phyloP scores from a whole-genome alignment of 2,113 vertebrate genomes.

The Trichechus manatus region DNA sequence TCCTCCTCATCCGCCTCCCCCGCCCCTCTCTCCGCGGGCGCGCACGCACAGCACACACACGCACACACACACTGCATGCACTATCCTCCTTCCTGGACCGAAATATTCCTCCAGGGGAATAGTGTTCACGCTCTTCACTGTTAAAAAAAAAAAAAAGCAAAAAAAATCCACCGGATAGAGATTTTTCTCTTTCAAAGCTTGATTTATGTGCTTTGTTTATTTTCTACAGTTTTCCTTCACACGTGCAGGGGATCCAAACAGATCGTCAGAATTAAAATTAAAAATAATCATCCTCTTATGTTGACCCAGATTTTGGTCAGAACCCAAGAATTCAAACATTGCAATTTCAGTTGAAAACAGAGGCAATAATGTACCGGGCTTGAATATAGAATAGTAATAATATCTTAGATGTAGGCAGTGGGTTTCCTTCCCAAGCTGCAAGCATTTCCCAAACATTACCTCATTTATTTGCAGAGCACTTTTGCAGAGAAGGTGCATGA shows the following conservation, averaged over 20 bases:
- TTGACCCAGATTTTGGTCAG: constrained; percentile 77
- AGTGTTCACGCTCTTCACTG: constrained; percentile 59
- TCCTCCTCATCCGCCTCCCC: constrained; percentile 83
- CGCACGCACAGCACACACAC: constrained; percentile 78
- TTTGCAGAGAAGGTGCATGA: constrained; percentile 69
- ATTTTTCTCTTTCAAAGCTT: constrained; percentile 69
- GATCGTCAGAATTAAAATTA: constrained; percentile 62
- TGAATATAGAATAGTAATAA: neutral
- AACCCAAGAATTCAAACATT: constrained; percentile 54
- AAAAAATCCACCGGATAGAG: constrained; percentile 24
- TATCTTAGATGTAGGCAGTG: constrained; percentile 29
- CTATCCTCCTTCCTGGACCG: constrained; percentile 56
- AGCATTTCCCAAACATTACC: constrained; percentile 81
- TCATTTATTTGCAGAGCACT: constrained; percentile 82
- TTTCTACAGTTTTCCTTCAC: constrained; percentile 74
- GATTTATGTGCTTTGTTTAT: constrained; percentile 85
- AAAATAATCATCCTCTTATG: constrained; percentile 51
- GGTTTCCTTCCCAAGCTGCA: constrained; percentile 72
- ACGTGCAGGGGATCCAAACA: constrained; percentile 63
- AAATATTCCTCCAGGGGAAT: constrained; percentile 76
- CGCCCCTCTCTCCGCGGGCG: constrained; percentile 79
- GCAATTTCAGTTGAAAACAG: constrained; percentile 59
- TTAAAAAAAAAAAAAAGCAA: neutral
- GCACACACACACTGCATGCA: constrained; percentile 41
- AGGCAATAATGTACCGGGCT: neutral